Conservation (phyloP, 2,113 vertebrate species). For the Mustelus asterias region DNA sequence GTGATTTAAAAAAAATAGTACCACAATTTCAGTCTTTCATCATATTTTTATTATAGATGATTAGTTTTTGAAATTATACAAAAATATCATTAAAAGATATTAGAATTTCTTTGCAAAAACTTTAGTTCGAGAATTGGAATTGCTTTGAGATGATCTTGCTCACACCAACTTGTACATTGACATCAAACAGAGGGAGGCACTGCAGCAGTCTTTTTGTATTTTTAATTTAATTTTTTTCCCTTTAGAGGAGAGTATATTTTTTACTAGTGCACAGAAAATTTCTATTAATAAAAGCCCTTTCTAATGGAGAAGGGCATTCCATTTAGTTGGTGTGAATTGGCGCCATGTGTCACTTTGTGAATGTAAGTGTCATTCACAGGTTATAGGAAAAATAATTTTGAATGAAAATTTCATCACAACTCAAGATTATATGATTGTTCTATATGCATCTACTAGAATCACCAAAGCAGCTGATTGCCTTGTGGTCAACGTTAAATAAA, state of each 20-base stretch:
- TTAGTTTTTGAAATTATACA: background rate
- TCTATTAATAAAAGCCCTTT: background rate
- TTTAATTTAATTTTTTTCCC: background rate
- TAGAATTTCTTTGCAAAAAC: background rate
- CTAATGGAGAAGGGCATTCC: background rate
- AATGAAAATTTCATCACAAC: conserved; percentile 24
- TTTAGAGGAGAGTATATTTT: background rate
- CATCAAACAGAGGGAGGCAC: background rate
- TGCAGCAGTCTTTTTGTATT: background rate
- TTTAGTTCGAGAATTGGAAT: background rate
- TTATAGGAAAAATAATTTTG: conserved; percentile 11
- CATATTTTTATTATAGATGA: background rate
- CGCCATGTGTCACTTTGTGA: background rate
- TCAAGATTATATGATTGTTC: background rate
- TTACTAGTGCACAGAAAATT: background rate
- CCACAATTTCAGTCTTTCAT: background rate
- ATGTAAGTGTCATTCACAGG: background rate
- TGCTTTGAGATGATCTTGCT: background rate
- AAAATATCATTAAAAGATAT: background rate
- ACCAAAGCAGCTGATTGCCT: background rate
- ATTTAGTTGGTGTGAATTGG: background rate
- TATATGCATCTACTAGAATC: background rate
- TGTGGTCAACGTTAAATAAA: conserved; percentile 43
- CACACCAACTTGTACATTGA: background rate
- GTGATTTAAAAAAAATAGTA: background rate